phyloP scores from a whole-genome alignment of 2,888 invertebrate genomes.

The Drosophila quinaria region DNA sequence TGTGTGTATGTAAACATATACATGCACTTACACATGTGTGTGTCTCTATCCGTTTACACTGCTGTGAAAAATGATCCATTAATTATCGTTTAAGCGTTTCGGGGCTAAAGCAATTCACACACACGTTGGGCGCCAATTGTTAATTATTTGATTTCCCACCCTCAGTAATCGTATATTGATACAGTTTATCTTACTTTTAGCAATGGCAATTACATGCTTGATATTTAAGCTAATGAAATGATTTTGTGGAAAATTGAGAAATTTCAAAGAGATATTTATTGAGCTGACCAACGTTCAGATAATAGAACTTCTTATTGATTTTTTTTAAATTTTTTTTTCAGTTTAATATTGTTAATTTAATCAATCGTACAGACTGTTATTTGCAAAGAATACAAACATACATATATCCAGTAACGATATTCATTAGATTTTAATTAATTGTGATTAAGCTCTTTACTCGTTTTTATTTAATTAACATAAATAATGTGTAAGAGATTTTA shows the following conservation, averaged over 20 bases:
- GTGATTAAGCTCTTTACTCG: not conserved
- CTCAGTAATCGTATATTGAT: constrained; percentile 1
- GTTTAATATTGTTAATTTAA: not conserved
- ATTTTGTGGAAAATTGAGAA: not conserved
- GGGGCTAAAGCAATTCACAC: constrained; percentile 11
- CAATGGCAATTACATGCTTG: not conserved
- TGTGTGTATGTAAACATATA: constrained; percentile 1
- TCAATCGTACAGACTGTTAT: too few species aligned
- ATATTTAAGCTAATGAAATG: not conserved
- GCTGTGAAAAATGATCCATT: constrained; percentile 25
- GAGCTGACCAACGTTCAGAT: not conserved
- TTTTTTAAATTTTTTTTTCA: not conserved
- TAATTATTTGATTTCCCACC: constrained; percentile 5
- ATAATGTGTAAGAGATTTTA: not conserved
- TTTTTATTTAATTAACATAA: not conserved
- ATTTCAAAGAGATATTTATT: not conserved
- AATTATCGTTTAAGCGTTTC: constrained; percentile 26
- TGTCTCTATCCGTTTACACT: constrained; percentile 26
- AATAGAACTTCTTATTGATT: too few species aligned
- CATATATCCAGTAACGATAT: too few species aligned
- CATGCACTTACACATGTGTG: not conserved
- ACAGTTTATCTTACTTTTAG: not conserved
- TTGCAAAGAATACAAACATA: too few species aligned
- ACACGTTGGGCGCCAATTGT: constrained; percentile 2
- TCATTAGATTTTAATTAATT: too few species aligned